Evolutionary conservation across 2,888 invertebrate species (phyloP).

Genomic region (Stenodera caucasica): DNA sequence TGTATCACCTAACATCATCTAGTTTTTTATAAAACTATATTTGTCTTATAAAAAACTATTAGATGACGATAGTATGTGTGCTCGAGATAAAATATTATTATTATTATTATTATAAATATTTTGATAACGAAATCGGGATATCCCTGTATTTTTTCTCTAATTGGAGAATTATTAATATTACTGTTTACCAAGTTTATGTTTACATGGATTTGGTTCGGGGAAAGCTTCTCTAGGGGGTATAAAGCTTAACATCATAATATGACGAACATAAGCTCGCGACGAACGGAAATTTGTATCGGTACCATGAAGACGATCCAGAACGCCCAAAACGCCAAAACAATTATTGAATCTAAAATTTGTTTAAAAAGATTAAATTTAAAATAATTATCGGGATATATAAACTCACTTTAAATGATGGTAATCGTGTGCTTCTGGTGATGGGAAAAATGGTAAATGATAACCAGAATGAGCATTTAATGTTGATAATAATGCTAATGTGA

Average conservation of each 20-base stretch:
- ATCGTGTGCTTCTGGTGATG: conserved; percentile 84
- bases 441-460: conserved; percentile 83
- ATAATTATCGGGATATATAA: too few relatives aligned
- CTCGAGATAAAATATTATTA: conserved; percentile 17
- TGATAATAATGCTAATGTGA: conserved; percentile 73
- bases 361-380: too few relatives aligned
- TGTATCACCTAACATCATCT: too few relatives aligned
- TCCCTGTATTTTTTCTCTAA: background rate
- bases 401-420: conserved; percentile 88
- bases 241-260: conserved; percentile 71
- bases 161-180: conserved; percentile 20
- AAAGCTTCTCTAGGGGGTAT: conserved; percentile 68
- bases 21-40: too few relatives aligned
- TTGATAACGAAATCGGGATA: background rate
- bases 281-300: conserved; percentile 77
- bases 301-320: conserved; percentile 80
- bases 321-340: conserved; percentile 80
- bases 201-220: conserved; percentile 61
- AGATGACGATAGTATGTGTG: conserved; percentile 6
- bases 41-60: too few relatives aligned
- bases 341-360: conserved; percentile 78
- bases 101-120: background rate
- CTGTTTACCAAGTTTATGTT: conserved; percentile 49
- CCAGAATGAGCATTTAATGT: conserved; percentile 83
- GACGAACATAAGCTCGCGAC: conserved; percentile 70